phyloP scores from a whole-genome alignment of 2,113 vertebrate species.

The Lophotis ruficrista region DNA sequence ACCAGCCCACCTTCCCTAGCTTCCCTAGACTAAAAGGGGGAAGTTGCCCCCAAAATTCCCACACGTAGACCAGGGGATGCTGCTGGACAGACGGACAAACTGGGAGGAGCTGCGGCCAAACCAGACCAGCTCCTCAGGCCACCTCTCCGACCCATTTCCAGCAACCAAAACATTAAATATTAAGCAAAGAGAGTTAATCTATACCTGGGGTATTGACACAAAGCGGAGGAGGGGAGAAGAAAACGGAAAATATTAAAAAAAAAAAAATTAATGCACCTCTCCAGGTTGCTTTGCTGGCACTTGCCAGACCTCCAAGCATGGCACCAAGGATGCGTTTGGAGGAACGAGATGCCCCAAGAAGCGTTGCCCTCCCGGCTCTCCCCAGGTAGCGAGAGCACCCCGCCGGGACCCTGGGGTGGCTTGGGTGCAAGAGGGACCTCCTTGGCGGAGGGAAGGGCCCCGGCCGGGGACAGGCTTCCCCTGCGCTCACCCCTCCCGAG shows the following conservation, averaged over 20 bases:
- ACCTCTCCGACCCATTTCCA: not conserved
- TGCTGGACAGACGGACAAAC: not conserved
- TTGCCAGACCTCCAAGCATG: rapidly evolving
- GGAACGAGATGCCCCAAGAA: not conserved
- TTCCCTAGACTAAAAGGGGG: not conserved
- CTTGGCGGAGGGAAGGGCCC: not conserved
- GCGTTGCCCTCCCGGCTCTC: not conserved
- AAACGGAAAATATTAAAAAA: not conserved
- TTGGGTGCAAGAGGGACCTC: not conserved
- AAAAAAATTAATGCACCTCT: not conserved
- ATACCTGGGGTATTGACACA: conserved; percentile 26
- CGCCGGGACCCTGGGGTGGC: rapidly evolving
- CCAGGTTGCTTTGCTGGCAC: rapidly evolving
- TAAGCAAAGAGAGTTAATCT: conserved; percentile 58
- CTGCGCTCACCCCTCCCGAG: not conserved
- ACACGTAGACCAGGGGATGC: not conserved
- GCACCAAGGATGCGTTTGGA: not conserved
- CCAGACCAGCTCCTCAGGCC: not conserved
- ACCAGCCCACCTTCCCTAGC: not conserved
- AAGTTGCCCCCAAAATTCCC: not conserved
- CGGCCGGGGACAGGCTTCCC: not conserved
- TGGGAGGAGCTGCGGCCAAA: not conserved
- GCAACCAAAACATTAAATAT: conserved; percentile 36
- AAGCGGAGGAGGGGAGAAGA: not conserved
- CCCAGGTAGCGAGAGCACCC: rapidly evolving